Base-by-base conservation (phyloP, 1,140 invertebrate species). In the Pristionchus pacificus region DNA sequence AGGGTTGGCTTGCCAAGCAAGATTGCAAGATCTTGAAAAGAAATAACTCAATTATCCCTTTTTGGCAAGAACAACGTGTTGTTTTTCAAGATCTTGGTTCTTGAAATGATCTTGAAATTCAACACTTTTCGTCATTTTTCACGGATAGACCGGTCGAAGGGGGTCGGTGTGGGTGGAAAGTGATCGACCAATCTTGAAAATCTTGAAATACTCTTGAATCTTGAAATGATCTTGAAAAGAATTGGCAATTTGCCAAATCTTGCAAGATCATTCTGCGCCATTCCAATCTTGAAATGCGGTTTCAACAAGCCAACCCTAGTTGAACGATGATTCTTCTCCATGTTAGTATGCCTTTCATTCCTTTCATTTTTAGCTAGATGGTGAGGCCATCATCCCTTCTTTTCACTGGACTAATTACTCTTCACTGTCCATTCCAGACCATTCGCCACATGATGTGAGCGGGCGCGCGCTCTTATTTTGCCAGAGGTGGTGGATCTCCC, bases 371-470 rank as follows among this genome's bases (percentile, higher is more conserved):
- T 27, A 31, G 33, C 13, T 57, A 60, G 24, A 33, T 68, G 33
- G 13, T 58, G 58, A 67, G 58, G 65, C 28, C 24, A 28, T 24
- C 29, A 38, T 49, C 49, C 49, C 30, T 27, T 30, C 62, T 60
- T 28, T 28, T 14, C 1, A 19, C 32, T 61, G 59, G 2, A 28
- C 0, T 13, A 13, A 60, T 27, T 13, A 2, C 59, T n/a, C n/a
- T n/a, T n/a, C n/a, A n/a, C 15, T 62, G 24, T 62, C 15, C n/a
- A 15, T 31, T 24, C 6, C 10, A 10, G 13, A 62, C 15, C 15
- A 62, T 19, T 15, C 15, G 15, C 60, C 15, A 15, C 19, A 62
- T 62, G n/a, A 62, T 19, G 19, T 57, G 19, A 57, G 19, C 19
- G 24, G 24, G 24, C 24, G 24, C 55, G 0, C 24, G 19, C 24